These are phyloP conservation scores for Nematopogon swammerdamellus DNA, from an alignment of 2,888 invertebrate genomes.

Conservation along the genomic window DNA sequence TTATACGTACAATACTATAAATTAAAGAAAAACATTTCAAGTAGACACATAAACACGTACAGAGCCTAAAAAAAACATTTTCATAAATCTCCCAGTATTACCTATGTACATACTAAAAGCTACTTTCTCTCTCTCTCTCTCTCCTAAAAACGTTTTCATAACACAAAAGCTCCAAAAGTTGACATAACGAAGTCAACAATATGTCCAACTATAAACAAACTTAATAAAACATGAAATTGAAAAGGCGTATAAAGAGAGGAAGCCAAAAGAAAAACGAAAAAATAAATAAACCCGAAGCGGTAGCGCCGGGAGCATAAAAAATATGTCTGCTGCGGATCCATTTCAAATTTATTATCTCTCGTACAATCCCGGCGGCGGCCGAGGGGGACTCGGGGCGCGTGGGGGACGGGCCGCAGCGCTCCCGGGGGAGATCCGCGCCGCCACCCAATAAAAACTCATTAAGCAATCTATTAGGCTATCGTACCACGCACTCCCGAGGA, in stretches of 20 bases:
- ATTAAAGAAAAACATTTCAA: too few relatives aligned
- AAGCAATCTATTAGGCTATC: neutral
- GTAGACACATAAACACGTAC: too few relatives aligned
- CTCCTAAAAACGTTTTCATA: too few relatives aligned
- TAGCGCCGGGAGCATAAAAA: conserved; percentile 1
- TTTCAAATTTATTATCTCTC: conserved; percentile 1
- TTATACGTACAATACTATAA: too few relatives aligned
- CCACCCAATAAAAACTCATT: neutral
- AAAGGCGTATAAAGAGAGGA: neutral
- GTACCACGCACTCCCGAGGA: neutral
- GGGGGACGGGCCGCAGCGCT: neutral
- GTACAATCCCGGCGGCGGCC: neutral
- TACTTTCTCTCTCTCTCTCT: too few relatives aligned
- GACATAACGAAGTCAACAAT: neutral
- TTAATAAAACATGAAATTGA: neutral
- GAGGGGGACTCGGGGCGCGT: neutral
- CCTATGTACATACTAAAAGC: too few relatives aligned
- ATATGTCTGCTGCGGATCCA: conserved; percentile 1
- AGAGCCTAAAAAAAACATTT: too few relatives aligned
- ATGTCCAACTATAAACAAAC: neutral
- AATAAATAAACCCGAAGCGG: neutral
- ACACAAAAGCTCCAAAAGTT: too few relatives aligned
- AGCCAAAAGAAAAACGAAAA: neutral
- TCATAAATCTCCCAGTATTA: too few relatives aligned
- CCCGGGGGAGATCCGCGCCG: neutral